Percentiles rank a stretch among this genome's conserved stretches.
Conservation (phyloP, 2,797 vertebrate genomes). For the Myoxocephalus aenaeus region DNA sequence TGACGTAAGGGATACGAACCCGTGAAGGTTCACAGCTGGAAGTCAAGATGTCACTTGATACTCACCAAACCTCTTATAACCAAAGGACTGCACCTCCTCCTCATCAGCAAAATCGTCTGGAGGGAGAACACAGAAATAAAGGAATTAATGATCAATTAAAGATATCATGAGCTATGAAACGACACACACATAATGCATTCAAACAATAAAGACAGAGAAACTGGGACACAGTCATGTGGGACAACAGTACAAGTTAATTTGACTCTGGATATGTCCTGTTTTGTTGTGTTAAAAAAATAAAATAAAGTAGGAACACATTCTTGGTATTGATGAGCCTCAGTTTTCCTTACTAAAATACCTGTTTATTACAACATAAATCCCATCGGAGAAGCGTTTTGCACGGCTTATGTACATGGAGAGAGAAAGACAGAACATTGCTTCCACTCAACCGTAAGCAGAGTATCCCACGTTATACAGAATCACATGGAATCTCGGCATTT, state of each 20-base stretch:
- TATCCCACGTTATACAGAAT: background rate
- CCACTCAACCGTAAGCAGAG: background rate
- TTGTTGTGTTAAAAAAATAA: no score
- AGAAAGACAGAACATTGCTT: no score
- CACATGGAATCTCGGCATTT: background rate
- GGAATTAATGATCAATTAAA: background rate
- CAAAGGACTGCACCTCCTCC: constrained; percentile 99
- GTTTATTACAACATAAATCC: background rate
- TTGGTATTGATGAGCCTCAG: background rate
- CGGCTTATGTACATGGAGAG: background rate
- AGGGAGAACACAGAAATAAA: constrained; percentile 56
- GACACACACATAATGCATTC: background rate
- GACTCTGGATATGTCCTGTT: background rate
- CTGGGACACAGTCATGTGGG: background rate
- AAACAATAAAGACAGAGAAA: background rate
- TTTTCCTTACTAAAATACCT: background rate
- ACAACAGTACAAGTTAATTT: background rate
- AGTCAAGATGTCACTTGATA: constrained; percentile 57
- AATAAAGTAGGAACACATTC: no score
- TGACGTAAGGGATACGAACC: constrained; percentile 2
- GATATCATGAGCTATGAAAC: background rate
- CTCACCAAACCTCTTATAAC: constrained; percentile 99
- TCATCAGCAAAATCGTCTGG: constrained; percentile 98
- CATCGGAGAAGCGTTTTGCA: background rate
- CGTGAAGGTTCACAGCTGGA: constrained; percentile 18